Base-by-base conservation (phyloP, 2,113 vertebrate genomes). In the Poeciliopsis retropinna region DNA sequence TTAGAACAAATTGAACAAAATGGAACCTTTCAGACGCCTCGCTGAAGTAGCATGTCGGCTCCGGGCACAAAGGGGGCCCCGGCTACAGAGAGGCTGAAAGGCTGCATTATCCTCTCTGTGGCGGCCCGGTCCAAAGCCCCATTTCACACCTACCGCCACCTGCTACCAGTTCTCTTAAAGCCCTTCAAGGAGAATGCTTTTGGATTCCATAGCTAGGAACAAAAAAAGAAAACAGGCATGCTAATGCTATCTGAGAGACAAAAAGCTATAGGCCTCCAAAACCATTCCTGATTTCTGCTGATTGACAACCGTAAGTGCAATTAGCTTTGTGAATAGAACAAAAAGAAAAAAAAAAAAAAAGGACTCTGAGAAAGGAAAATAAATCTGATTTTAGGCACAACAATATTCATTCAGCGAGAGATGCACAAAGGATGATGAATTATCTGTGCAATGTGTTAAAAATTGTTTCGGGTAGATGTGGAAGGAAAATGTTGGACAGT, bases 1-100 rank as follows among this genome's bases (percentile, higher is more conserved):
- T 95, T 95, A 92, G 94, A 91, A 95, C 87, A 95, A 94, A 95
- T 91, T 94, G 90, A 95, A 93, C 87, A 94, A 95, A 95, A 94
- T 93, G 85, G 88, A 82, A 78, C 90, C 89, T 95, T 95, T 95
- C 87, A 94, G 91, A 60, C 70, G 81, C 73, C 88, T 75, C 82
- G n/a, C 81, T 86, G 87, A 91, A 88, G 91, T 89, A 89, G 93
- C 91, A 90, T 87, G 89, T 94, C 91, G 91, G 91, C 60, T 78
- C 39, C 34, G 64, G 85, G 83, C 78, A 93, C 89, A 97, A 94
- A 95, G 93, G 93, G 85, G 90, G 83, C 85, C 91, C 90, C 92
- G 89, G 91, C 83, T 86, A 88, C 87, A 94, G 89, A 91, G 78
- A 88, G 79, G 30, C 90, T 92, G 87, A 95, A 95, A 93, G 89